Percentiles rank a stretch among this genome's conserved stretches.
These are phyloP conservation scores for Macrosiphum euphorbiae DNA, from an alignment of 2,888 invertebrate species.

Conservation along the genomic window DNA sequence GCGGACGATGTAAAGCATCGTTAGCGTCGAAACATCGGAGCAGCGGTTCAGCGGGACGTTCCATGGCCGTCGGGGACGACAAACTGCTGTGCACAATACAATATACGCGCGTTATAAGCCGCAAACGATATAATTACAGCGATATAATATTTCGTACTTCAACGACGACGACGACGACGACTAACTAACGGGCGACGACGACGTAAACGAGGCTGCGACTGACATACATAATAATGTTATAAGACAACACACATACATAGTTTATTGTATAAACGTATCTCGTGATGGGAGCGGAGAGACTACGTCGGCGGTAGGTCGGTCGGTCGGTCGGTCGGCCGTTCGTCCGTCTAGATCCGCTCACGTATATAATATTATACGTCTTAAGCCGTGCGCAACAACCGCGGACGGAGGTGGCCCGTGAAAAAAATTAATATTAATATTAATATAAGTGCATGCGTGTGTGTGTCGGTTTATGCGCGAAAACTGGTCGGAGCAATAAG, in stretches of 20 bases:
- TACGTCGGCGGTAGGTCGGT: slow-evolving; percentile 16
- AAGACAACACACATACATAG: neutral
- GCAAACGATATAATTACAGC: neutral
- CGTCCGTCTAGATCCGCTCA: neutral
- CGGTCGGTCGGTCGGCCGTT: neutral
- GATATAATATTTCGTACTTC: neutral
- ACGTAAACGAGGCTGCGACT: slow-evolving; percentile 37
- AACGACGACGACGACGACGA: neutral
- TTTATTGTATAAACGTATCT: neutral
- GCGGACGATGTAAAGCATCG: neutral
- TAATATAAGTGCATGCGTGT: neutral
- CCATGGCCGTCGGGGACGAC: neutral
- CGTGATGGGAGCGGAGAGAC: neutral
- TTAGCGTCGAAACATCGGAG: neutral
- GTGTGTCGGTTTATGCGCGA: neutral
- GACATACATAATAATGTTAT: slow-evolving; percentile 6
- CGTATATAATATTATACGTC: neutral
- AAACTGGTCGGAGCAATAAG: neutral
- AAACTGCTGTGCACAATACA: neutral
- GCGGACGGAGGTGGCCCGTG: neutral
- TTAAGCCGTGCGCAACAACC: neutral
- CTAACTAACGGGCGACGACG: slow-evolving; percentile 6
- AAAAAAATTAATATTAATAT: slow-evolving; percentile 2
- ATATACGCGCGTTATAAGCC: neutral
- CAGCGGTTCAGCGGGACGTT: slow-evolving; percentile 20